Percentiles rank a stretch among this genome's conserved stretches.
phyloP scores from a whole-genome alignment of 2,888 invertebrate genomes.

The Phalera bucephala region DNA sequence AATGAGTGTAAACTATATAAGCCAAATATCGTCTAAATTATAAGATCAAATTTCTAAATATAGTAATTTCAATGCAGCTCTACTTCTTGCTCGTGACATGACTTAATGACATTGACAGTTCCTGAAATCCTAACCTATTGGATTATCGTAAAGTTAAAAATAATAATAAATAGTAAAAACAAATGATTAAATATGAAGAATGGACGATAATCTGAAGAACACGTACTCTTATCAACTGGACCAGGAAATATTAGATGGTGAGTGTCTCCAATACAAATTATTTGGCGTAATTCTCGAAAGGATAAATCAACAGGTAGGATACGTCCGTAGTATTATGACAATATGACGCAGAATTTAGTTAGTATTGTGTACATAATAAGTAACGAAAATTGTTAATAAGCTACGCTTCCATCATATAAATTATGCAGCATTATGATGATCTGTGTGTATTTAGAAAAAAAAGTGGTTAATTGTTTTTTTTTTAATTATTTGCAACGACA shows the following conservation, averaged over 20 bases:
- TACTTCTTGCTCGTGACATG: not conserved
- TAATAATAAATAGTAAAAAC: slow-evolving; percentile 49
- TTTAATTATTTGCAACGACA: not conserved
- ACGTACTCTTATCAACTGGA: slow-evolving; percentile 73
- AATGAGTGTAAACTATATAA: too few species aligned
- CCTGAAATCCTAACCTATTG: slow-evolving; percentile 41
- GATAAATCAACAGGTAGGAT: slow-evolving; percentile 37
- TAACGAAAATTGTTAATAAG: slow-evolving; percentile 10
- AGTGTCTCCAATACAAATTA: slow-evolving; percentile 31
- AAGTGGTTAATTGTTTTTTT: not conserved
- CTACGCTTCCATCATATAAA: too few species aligned
- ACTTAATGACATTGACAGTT: slow-evolving; percentile 6
- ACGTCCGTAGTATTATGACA: slow-evolving; percentile 32
- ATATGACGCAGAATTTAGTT: slow-evolving; percentile 38
- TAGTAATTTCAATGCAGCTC: too few species aligned
- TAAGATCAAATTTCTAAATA: too few species aligned
- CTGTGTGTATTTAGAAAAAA: not conserved
- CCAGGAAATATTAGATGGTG: slow-evolving; percentile 77
- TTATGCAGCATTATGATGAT: too few species aligned
- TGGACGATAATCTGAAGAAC: slow-evolving; percentile 77
- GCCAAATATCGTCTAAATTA: too few species aligned
- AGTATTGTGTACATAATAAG: slow-evolving; percentile 17
- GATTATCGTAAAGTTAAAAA: slow-evolving; percentile 45
- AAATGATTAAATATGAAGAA: slow-evolving; percentile 76
- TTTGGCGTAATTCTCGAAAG: slow-evolving; percentile 40